These are phyloP conservation scores for Chironomus tentans DNA, from an alignment of 2,888 invertebrate species.

Conservation along the genomic window DNA sequence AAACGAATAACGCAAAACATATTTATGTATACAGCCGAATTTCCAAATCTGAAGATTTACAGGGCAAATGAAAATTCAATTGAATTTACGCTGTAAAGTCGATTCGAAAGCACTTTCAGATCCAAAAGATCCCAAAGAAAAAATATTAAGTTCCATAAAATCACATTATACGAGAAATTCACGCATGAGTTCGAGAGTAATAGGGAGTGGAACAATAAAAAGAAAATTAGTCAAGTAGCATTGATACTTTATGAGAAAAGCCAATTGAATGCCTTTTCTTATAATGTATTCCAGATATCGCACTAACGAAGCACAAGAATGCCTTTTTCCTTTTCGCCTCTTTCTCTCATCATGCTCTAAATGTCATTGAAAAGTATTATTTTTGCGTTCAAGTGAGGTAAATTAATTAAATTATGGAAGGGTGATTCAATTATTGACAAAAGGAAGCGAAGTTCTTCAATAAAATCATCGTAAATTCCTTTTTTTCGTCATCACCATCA, in stretches of 20 bases:
- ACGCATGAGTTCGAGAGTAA: background rate
- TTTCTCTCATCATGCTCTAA: background rate
- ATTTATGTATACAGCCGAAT: too few species aligned
- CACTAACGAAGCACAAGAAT: background rate
- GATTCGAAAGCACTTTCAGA: too few species aligned
- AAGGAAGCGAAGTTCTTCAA: background rate
- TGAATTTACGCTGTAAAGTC: too few species aligned
- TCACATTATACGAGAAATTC: background rate
- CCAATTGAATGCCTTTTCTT: background rate
- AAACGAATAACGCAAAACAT: too few species aligned
- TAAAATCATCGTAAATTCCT: too few species aligned
- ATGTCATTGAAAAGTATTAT: background rate
- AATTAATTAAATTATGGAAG: slow-evolving; percentile 26
- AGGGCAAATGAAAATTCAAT: too few species aligned
- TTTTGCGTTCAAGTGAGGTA: slow-evolving; percentile 16
- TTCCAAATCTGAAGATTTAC: too few species aligned
- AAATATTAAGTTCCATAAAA: background rate
- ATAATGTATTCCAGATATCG: background rate
- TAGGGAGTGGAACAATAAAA: background rate
- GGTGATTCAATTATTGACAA: slow-evolving; percentile 23
- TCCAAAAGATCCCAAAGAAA: too few species aligned
- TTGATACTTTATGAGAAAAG: background rate
- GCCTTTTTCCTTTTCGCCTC: background rate
- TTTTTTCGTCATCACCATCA: background rate
- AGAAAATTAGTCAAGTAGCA: background rate